Conservation (phyloP, 2,113 vertebrate species). For the Psophia crepitans region DNA sequence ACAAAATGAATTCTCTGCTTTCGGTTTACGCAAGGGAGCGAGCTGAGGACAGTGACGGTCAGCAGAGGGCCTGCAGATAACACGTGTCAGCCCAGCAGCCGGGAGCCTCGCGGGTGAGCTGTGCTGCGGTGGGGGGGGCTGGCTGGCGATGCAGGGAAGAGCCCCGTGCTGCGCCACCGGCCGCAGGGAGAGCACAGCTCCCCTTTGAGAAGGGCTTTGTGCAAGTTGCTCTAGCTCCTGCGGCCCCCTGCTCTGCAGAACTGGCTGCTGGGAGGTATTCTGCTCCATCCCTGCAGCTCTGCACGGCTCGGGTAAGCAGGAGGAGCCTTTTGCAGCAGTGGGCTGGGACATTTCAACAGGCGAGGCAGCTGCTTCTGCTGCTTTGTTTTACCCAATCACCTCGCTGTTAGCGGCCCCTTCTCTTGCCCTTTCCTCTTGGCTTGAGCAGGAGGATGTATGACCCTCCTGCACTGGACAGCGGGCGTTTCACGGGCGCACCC, state of each 20-base stretch:
- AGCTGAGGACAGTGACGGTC: neutral
- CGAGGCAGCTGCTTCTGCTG: neutral
- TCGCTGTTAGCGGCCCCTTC: neutral
- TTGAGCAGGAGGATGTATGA: too few species aligned
- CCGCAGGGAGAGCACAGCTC: neutral
- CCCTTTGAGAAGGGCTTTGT: neutral
- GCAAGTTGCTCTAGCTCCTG: neutral
- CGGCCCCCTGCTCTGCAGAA: neutral
- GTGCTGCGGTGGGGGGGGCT: neutral
- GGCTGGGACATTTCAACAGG: neutral
- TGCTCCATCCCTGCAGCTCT: neutral
- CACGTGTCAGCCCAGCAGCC: neutral
- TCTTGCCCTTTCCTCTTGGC: neutral
- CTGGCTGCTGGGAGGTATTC: neutral
- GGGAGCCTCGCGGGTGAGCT: neutral
- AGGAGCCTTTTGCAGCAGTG: neutral
- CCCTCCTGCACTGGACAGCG: too few species aligned
- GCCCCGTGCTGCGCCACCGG: neutral
- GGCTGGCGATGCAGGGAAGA: neutral
- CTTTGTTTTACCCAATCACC: neutral
- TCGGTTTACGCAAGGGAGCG: neutral
- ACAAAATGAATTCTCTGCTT: neutral
- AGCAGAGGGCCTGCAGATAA: neutral
- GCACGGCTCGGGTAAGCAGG: neutral
- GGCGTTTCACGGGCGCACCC: too few species aligned